These are phyloP conservation scores for Podilymbus podiceps DNA, from an alignment of 2,113 vertebrate genomes.

Conservation along the genomic window DNA sequence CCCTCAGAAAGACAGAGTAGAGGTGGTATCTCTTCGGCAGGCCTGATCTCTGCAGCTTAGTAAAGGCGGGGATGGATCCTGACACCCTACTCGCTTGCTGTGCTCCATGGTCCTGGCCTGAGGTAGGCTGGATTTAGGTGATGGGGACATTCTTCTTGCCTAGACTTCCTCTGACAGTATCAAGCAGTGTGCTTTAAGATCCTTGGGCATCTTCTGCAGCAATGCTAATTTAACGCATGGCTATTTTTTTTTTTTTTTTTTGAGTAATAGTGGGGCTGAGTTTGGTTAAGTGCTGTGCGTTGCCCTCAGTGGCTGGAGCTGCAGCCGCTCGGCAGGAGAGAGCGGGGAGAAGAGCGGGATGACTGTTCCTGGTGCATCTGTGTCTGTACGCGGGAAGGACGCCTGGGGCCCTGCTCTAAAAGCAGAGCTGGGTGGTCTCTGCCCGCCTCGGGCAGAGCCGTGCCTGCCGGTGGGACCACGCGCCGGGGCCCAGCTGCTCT, in stretches of 20 bases:
- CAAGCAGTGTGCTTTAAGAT: neutral
- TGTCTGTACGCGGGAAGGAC: neutral
- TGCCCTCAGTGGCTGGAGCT: neutral
- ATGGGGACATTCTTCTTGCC: neutral
- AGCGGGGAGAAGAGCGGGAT: fast-evolving
- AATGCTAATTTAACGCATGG: neutral
- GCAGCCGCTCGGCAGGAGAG: neutral
- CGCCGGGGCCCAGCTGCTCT: neutral
- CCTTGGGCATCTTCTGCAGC: neutral
- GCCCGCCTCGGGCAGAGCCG: fast-evolving
- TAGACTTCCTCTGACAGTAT: neutral
- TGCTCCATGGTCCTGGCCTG: fast-evolving
- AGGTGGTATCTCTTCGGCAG: neutral
- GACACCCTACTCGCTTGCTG: fast-evolving
- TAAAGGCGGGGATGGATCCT: neutral
- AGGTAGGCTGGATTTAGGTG: fast-evolving
- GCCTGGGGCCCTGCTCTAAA: neutral
- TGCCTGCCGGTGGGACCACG: fast-evolving
- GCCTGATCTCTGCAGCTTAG: too few species aligned
- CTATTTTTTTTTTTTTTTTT: neutral
- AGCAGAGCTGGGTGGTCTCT: neutral
- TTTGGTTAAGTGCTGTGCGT: fast-evolving
- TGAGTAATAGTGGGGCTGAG: neutral
- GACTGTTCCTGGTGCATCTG: too few species aligned
- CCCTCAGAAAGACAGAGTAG: neutral